Percentiles rank a stretch among this genome's conserved stretches.
phyloP scores from a whole-genome alignment of 2,113 vertebrate species.

The Nothocercus julius region DNA sequence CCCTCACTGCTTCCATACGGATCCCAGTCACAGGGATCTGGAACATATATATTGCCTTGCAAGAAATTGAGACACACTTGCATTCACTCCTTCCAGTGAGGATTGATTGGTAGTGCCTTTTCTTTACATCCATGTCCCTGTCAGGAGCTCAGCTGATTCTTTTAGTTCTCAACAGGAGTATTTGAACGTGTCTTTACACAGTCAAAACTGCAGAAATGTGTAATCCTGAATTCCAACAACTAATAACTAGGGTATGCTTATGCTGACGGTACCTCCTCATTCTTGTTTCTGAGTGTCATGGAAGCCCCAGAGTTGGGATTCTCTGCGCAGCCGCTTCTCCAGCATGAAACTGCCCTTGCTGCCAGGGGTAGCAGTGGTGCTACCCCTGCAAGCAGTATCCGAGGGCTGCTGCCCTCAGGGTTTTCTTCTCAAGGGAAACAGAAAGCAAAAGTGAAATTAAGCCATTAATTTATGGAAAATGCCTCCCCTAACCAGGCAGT shows the following conservation, averaged over 20 bases:
- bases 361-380: neutral
- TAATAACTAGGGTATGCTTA: neutral
- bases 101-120: neutral
- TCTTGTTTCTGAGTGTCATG: neutral
- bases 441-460: slow-evolving; percentile 1
- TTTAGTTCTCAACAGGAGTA: neutral
- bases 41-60: neutral
- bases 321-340: neutral
- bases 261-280: neutral
- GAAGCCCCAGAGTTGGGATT: neutral
- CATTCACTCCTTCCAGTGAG: neutral
- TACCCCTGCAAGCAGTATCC: neutral
- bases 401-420: neutral
- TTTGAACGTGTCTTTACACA: neutral
- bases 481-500: neutral
- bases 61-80: neutral
- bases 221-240: neutral
- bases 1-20: neutral
- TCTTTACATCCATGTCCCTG: neutral
- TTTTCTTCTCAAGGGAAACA: slow-evolving; percentile 17
- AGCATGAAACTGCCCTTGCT: neutral
- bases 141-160: neutral
- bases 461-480: slow-evolving; percentile 19
- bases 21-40: neutral
- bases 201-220: neutral